These are phyloP conservation scores for Eilema griseolum DNA, from an alignment of 2,888 invertebrate genomes.

Conservation along the genomic window DNA sequence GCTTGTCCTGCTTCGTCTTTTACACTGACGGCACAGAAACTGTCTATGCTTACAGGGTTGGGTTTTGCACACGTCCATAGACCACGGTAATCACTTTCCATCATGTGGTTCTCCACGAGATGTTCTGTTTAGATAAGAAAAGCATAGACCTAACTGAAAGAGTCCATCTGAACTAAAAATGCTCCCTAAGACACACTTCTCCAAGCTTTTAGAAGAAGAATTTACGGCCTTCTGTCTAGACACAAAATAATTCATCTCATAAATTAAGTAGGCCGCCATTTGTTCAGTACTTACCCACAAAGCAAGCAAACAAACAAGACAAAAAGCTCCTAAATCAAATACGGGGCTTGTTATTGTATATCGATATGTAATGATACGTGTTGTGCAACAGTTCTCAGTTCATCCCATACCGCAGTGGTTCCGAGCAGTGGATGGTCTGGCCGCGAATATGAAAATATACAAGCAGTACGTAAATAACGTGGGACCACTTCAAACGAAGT, in stretches of 20 bases:
- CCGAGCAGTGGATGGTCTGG: slow-evolving; percentile 58
- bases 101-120: too few relatives aligned
- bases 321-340: slow-evolving; percentile 17
- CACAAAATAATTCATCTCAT: background rate
- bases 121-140: too few relatives aligned
- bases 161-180: too few relatives aligned
- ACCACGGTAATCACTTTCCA: too few relatives aligned
- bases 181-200: too few relatives aligned
- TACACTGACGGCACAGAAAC: too few relatives aligned
- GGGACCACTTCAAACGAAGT: slow-evolving; percentile 82
- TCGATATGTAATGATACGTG: slow-evolving; percentile 59
- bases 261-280: background rate
- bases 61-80: too few relatives aligned
- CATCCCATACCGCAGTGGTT: slow-evolving; percentile 58
- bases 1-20: too few relatives aligned
- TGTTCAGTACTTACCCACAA: background rate
- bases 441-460: slow-evolving; percentile 84
- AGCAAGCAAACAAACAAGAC: background rate
- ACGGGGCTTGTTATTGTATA: slow-evolving; percentile 21
- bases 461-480: slow-evolving; percentile 81
- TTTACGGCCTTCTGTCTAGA: too few relatives aligned
- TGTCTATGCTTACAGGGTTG: too few relatives aligned
- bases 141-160: too few relatives aligned
- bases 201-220: too few relatives aligned
- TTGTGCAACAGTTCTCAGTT: slow-evolving; percentile 65